Percentiles rank a stretch among this genome's conserved stretches.
Conservation (phyloP, 2,113 vertebrate genomes). For the Tyto alba region DNA sequence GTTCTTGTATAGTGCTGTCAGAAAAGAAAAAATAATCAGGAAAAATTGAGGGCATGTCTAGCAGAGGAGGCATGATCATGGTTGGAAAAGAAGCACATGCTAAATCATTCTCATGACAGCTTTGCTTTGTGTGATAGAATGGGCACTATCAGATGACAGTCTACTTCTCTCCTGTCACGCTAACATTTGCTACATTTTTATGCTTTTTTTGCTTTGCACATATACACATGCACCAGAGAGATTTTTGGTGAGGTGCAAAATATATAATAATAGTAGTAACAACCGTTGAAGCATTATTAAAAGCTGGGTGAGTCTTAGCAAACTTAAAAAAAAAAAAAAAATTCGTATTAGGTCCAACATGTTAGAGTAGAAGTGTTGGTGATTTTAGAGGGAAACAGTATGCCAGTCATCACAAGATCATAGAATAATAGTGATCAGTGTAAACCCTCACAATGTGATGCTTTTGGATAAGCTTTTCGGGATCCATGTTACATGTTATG, state of each 20-base stretch:
- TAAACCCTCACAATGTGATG: not conserved
- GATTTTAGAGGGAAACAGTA: not conserved
- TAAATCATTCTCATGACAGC: not conserved
- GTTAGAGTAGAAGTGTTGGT: not conserved
- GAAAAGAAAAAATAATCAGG: not conserved
- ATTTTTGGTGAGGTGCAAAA: not conserved
- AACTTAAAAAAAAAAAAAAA: not conserved
- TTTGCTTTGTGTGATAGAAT: constrained; percentile 28
- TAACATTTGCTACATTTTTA: not conserved
- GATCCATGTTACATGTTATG: not conserved
- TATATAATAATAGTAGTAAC: not conserved
- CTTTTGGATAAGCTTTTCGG: not conserved
- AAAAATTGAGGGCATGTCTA: not conserved
- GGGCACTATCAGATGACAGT: not conserved
- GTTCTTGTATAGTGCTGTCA: not conserved
- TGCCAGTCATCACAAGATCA: not conserved
- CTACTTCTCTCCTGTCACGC: not conserved
- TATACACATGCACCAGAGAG: not conserved
- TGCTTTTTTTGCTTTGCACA: not conserved
- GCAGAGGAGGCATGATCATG: not conserved
- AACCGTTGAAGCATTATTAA: not conserved
- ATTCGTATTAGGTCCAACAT: not conserved
- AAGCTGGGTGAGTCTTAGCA: not conserved
- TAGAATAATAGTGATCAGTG: not conserved
- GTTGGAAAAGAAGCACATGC: not conserved